Conservation (phyloP, 2,888 invertebrate species). For the Synergus umbraculus region DNA sequence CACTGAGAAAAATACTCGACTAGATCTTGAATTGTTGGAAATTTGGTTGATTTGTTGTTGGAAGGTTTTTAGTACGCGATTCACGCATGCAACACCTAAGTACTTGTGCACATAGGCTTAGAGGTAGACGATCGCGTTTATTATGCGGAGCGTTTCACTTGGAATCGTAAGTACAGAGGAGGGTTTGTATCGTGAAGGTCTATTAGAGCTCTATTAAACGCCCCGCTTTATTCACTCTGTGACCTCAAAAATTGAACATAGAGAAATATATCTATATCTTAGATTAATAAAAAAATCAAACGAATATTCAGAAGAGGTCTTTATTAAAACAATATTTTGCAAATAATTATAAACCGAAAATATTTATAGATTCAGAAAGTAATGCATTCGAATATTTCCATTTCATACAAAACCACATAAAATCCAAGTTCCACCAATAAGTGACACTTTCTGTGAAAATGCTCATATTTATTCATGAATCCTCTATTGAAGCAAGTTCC, state of each 20-base stretch:
- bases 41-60: neutral
- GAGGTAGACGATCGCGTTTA: slow-evolving; percentile 53
- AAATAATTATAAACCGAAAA: too few species aligned
- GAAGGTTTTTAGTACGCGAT: slow-evolving; percentile 52
- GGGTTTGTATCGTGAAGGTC: slow-evolving; percentile 46
- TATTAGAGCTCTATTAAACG: slow-evolving; percentile 29
- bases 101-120: slow-evolving; percentile 42
- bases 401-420: neutral
- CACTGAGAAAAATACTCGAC: too few species aligned
- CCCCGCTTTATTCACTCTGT: slow-evolving; percentile 22
- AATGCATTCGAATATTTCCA: neutral
- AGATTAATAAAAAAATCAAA: neutral
- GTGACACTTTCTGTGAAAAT: neutral
- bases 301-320: too few species aligned
- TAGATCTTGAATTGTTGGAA: neutral
- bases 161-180: slow-evolving; percentile 51
- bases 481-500: neutral
- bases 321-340: too few species aligned
- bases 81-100: slow-evolving; percentile 57
- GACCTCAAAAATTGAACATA: slow-evolving; percentile 16
- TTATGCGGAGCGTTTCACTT: slow-evolving; percentile 55
- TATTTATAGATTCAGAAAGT: too few species aligned
- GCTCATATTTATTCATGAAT: neutral
- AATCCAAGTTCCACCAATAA: neutral
- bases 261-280: neutral